Conservation (phyloP, 2,113 vertebrate species). For the Anolis carolinensis region DNA sequence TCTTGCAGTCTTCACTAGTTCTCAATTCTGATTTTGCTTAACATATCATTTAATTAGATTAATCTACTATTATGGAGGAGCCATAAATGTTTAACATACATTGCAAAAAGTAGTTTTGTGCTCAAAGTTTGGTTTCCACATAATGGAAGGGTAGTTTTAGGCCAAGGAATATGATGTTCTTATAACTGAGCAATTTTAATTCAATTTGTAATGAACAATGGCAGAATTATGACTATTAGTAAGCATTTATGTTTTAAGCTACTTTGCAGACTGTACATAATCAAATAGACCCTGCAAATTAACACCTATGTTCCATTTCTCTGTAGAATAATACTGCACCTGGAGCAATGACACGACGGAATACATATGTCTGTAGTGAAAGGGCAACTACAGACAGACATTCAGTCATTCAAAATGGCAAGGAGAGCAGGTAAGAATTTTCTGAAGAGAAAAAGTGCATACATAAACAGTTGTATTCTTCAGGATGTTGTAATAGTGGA, state of each 20-base stretch:
- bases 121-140: background rate
- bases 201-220: background rate
- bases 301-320: background rate
- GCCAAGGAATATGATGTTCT: background rate
- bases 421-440: conserved; percentile 91
- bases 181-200: background rate
- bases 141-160: conserved; percentile 3
- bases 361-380: conserved; percentile 97
- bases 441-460: conserved; percentile 43
- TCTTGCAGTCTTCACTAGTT: conserved; percentile 54
- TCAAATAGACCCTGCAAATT: conserved; percentile 11
- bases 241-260: background rate
- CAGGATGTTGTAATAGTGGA: background rate
- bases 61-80: conserved; percentile 46
- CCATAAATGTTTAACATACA: conserved; percentile 45
- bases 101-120: background rate
- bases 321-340: conserved; percentile 88
- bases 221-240: background rate
- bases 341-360: conserved; percentile 93
- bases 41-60: conserved; percentile 44
- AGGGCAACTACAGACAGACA: conserved; percentile 89
- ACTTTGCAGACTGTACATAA: conserved; percentile 20
- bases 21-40: conserved; percentile 35
- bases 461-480: background rate
- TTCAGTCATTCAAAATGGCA: conserved; percentile 95